Evolutionary conservation across 2,888 invertebrate species (phyloP).

Genomic region (Parascotia fuliginaria): DNA sequence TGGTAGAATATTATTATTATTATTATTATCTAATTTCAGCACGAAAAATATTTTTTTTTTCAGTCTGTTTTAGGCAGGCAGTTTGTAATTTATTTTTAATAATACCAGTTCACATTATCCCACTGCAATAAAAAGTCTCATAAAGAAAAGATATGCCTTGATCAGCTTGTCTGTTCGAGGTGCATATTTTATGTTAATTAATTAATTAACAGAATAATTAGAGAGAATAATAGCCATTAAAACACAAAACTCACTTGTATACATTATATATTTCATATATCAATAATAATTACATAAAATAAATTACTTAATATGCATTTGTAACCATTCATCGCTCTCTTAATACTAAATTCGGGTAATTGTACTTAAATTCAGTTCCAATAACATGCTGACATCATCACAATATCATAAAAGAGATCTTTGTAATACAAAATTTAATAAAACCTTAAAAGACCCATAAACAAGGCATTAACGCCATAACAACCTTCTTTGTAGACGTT

Average conservation of each 20-base stretch:
- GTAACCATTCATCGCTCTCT: constrained; percentile 1
- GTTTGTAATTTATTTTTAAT: too few species aligned
- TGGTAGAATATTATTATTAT: too few species aligned
- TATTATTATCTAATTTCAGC: too few species aligned
- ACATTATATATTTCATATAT: constrained; percentile 1
- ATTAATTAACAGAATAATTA: too few species aligned
- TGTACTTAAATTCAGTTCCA: not conserved
- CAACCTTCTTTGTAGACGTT: too few species aligned
- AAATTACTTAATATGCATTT: constrained; percentile 9
- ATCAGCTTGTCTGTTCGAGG: too few species aligned
- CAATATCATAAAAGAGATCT: constrained; percentile 42
- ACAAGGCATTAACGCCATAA: not conserved
- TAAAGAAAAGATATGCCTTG: too few species aligned
- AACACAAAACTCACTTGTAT: not conserved
- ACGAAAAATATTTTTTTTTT: too few species aligned
- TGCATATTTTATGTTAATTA: too few species aligned
- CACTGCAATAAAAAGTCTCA: too few species aligned
- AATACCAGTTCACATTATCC: too few species aligned
- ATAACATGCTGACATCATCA: not conserved
- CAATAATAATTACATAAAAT: constrained; percentile 9
- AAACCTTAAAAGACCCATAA: constrained; percentile 4
- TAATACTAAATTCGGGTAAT: constrained; percentile 9
- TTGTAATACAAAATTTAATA: constrained; percentile 7
- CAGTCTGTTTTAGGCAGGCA: too few species aligned
- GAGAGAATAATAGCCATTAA: not conserved